Percentiles rank a stretch among this genome's conserved stretches.
phyloP scores from a whole-genome alignment of 1,140 invertebrate genomes.

The Scaptomyza montana region DNA sequence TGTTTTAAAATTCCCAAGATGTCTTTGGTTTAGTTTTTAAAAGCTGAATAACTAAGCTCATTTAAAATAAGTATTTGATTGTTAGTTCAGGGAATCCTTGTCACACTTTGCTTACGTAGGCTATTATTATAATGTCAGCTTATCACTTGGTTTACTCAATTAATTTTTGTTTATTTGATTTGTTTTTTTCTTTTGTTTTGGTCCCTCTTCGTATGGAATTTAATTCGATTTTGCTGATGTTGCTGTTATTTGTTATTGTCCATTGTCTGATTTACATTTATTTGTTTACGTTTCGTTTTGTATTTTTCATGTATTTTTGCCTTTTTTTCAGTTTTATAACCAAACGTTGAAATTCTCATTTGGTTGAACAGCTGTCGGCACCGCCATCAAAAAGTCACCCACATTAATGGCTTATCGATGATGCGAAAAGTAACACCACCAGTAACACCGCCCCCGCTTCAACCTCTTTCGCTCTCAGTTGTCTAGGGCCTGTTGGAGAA shows the following conservation, averaged over 20 bases:
- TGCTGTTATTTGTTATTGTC: slow-evolving; percentile 22
- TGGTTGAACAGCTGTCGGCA: slow-evolving; percentile 47
- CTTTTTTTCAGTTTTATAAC: slow-evolving; percentile 9
- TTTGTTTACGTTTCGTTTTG: slow-evolving; percentile 68
- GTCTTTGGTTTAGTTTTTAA: too few species aligned
- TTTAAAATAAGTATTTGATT: background rate
- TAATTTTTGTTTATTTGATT: slow-evolving; percentile 11
- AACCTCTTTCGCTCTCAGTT: background rate
- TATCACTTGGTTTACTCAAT: slow-evolving; percentile 2
- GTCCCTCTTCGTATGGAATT: slow-evolving; percentile 29
- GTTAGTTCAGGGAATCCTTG: too few species aligned
- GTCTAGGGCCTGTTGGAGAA: slow-evolving; percentile 10
- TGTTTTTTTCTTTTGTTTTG: background rate
- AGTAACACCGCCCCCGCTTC: background rate
- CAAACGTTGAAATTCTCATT: slow-evolving; percentile 31
- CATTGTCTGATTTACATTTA: slow-evolving; percentile 55
- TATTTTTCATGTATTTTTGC: slow-evolving; percentile 39
- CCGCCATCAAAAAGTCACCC: slow-evolving; percentile 66
- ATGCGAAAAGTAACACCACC: slow-evolving; percentile 12
- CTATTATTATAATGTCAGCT: background rate
- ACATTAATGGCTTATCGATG: slow-evolving; percentile 70
- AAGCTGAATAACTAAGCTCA: too few species aligned
- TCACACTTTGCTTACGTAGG: too few species aligned
- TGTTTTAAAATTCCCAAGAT: background rate
- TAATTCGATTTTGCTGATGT: slow-evolving; percentile 53